Base-by-base conservation (phyloP, 2,888 invertebrate species). In the Athripsodes cinereus region DNA sequence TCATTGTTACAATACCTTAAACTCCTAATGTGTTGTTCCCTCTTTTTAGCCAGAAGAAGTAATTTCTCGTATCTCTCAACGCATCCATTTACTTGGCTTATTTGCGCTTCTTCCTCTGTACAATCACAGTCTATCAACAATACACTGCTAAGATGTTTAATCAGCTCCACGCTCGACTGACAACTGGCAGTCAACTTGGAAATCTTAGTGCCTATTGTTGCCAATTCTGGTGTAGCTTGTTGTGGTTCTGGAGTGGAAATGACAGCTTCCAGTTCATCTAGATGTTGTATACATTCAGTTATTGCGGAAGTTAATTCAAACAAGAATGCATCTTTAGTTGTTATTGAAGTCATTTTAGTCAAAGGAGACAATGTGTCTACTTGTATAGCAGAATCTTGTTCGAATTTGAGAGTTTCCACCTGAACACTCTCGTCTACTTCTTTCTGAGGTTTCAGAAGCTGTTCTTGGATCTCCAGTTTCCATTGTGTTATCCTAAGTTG, bases 271-370 rank as follows among this genome's bases (percentile, higher is more conserved):
- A 92, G 73, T 8, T 82, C 79, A 55, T 86, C 82, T 2, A 92
- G 73, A 61, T 87, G 82, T 6, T 77, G 79, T 51, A 81, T 80
- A 64, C 89, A 86, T 68, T 93, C 92, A 47, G 74, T 74, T 2
- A 92, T 79, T 0, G 91, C 92, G 2, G 84, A 82, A 44, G 82
- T 79, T 35, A 93, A 72, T 71, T 93, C 92, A 66, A 83, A 85
- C 55, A 85, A 74, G 68, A 92, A 93, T 0, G 91, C 92, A 68
- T 92, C 92, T 70, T 88, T 87, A 2, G 90, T 86, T 46, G 90
- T 90, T 61, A 87, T 83, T 13, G 86, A 84, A 1, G 86, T 86
- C 74, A 86, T 83, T 19, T 80, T 74, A 49, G 79, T 75, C 49
- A 84, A 67, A 47, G 77, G 76, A 0, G 82, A 82, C 44, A 92